Evolutionary conservation across 2,797 vertebrate genomes (phyloP).

Genomic region (Chanos chanos): DNA sequence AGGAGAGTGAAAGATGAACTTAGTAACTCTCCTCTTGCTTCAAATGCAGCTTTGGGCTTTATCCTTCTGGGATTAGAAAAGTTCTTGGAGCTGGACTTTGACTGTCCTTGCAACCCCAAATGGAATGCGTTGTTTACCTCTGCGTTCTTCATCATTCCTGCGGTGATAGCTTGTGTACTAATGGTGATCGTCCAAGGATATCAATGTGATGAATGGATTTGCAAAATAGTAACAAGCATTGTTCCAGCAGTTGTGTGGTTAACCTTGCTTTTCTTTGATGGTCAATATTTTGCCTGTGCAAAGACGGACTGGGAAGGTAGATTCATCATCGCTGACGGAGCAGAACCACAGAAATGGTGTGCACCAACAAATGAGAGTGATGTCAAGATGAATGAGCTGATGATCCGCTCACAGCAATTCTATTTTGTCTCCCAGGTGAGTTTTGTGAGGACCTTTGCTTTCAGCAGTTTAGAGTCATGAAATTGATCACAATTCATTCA

Average conservation of each 20-base stretch:
- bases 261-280: constrained; percentile 73
- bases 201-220: constrained; percentile 65
- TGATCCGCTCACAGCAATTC: constrained; percentile 70
- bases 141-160: constrained; percentile 74
- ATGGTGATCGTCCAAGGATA: constrained; percentile 76
- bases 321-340: constrained; percentile 73
- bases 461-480: no score
- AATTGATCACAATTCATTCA: no score
- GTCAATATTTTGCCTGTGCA: constrained; percentile 74
- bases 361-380: constrained; percentile 67
- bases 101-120: constrained; percentile 71
- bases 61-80: constrained; percentile 77
- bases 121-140: constrained; percentile 73
- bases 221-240: constrained; percentile 61
- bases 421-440: constrained; percentile 75
- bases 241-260: constrained; percentile 71
- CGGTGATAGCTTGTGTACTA: constrained; percentile 71
- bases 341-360: constrained; percentile 74
- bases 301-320: constrained; percentile 75
- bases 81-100: constrained; percentile 74
- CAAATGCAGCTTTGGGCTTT: constrained; percentile 74
- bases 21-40: constrained; percentile 74
- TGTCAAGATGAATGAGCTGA: constrained; percentile 64
- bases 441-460: no score
- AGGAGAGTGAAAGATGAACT: constrained; percentile 76